Evolutionary conservation across 2,888 invertebrate species (phyloP).

Genomic region (Dromius quadrimaculatus): DNA sequence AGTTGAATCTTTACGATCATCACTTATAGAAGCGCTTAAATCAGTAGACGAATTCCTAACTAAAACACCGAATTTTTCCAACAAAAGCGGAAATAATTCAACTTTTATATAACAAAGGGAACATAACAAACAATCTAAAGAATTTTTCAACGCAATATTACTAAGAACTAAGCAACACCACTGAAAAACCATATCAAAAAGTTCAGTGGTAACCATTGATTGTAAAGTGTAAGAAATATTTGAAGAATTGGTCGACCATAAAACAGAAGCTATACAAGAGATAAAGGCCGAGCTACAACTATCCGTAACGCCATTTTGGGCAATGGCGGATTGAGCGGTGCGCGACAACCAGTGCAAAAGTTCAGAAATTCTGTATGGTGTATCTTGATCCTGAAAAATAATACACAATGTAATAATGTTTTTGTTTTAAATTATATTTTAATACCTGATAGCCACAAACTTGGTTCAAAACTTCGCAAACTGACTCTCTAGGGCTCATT

Average conservation of each 20-base stretch:
- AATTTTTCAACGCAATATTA: constrained; percentile 81
- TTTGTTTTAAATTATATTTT: background rate
- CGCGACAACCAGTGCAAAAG: constrained; percentile 81
- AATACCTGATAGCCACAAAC: constrained; percentile 73
- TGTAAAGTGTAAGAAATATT: constrained; percentile 74
- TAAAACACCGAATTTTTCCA: constrained; percentile 79
- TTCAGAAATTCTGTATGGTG: constrained; percentile 74
- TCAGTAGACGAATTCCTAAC: constrained; percentile 69
- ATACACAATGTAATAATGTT: background rate
- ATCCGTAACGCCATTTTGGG: constrained; percentile 60
- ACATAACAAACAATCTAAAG: constrained; percentile 88
- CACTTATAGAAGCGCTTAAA: constrained; percentile 70
- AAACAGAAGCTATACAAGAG: constrained; percentile 85
- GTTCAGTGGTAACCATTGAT: constrained; percentile 77
- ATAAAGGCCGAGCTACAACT: constrained; percentile 71
- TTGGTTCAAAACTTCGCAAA: constrained; percentile 85
- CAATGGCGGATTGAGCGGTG: constrained; percentile 69
- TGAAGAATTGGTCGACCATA: constrained; percentile 79
- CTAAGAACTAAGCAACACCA: constrained; percentile 81
- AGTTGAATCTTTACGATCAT: constrained; percentile 71
- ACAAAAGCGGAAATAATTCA: constrained; percentile 78
- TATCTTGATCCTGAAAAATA: constrained; percentile 68
- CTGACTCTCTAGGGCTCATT: constrained; percentile 62
- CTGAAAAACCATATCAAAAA: constrained; percentile 82
- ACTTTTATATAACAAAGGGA: constrained; percentile 88